phyloP scores from a whole-genome alignment of 2,797 vertebrate species.

The Pseudocheirus occidentalis region DNA sequence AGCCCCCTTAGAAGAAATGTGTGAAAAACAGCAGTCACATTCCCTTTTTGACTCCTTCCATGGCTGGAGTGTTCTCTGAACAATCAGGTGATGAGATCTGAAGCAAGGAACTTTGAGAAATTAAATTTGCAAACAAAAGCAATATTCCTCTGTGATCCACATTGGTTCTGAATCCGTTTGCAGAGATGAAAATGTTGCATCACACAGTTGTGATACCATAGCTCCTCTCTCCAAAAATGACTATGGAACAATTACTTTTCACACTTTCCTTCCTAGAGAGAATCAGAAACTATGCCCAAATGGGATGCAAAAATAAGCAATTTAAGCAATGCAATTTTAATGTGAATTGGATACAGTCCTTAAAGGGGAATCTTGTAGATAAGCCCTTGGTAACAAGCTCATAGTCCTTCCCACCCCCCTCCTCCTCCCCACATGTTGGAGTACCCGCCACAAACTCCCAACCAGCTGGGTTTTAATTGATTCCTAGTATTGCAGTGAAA shows the following conservation, averaged over 20 bases:
- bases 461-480: conserved; percentile 72
- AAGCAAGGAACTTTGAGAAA: background rate
- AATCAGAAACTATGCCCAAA: conserved; percentile 53
- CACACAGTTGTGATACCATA: background rate
- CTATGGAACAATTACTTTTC: background rate
- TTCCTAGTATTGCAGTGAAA: conserved; percentile 76
- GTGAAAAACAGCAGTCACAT: background rate
- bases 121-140: background rate
- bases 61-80: background rate
- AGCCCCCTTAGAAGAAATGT: background rate
- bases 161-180: background rate
- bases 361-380: conserved; percentile 56
- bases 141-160: background rate
- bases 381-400: conserved; percentile 46
- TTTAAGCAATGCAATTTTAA: conserved; percentile 36
- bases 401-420: conserved; percentile 71
- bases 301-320: conserved; percentile 37
- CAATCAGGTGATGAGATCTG: background rate
- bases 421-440: conserved; percentile 69
- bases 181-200: conserved; percentile 20
- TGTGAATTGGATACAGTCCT: conserved; percentile 36
- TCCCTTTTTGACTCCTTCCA: background rate
- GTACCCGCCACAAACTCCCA: conserved; percentile 61
- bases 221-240: conserved; percentile 39
- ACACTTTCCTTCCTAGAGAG: conserved; percentile 9